Percentiles rank a stretch among this genome's conserved stretches.
phyloP scores from a whole-genome alignment of 2,888 invertebrate species.

The Chloromyia formosa region DNA sequence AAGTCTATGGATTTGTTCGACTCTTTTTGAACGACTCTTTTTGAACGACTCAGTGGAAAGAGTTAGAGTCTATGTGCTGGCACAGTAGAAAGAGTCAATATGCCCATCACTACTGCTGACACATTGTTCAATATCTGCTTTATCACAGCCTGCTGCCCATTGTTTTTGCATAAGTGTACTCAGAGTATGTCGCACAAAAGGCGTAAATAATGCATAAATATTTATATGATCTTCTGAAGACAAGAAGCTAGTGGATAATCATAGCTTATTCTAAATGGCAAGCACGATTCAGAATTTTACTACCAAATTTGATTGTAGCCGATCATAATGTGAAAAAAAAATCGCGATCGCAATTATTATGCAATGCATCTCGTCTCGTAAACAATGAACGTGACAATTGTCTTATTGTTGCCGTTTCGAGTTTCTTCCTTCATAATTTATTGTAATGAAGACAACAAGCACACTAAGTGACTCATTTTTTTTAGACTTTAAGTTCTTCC shows the following conservation, averaged over 20 bases:
- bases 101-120: too few relatives aligned
- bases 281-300: constrained; percentile 32
- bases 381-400: constrained; percentile 49
- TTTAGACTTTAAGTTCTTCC: constrained; percentile 11
- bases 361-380: constrained; percentile 47
- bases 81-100: too few relatives aligned
- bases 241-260: neutral
- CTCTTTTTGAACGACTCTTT: too few relatives aligned
- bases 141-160: too few relatives aligned
- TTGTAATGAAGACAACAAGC: neutral
- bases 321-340: constrained; percentile 29
- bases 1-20: too few relatives aligned
- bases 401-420: constrained; percentile 36
- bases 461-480: constrained; percentile 20
- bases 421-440: constrained; percentile 35
- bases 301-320: constrained; percentile 42
- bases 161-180: too few relatives aligned
- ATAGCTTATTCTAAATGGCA: constrained; percentile 16
- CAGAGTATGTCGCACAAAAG: neutral
- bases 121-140: too few relatives aligned
- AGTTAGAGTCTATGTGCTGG: too few relatives aligned
- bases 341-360: constrained; percentile 46
- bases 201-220: constrained; percentile 12
- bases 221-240: neutral
- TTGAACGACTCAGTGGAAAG: too few relatives aligned